Percentiles rank a stretch among this genome's conserved stretches.
These are phyloP conservation scores for Erithacus rubecula DNA, from an alignment of 2,797 vertebrate genomes.

Conservation along the genomic window DNA sequence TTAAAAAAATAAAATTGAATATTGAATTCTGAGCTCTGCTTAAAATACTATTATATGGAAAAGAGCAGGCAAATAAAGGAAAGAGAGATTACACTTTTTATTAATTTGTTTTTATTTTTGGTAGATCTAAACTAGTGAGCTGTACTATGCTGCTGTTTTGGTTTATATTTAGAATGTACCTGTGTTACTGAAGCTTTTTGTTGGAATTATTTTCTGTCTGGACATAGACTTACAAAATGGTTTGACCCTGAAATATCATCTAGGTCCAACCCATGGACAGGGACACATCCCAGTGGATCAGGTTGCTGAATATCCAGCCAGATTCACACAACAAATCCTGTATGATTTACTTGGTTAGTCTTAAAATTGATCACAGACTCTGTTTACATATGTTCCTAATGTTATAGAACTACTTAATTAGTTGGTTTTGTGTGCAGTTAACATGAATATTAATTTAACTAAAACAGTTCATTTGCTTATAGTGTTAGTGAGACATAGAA, in stretches of 20 bases:
- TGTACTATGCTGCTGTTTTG: neutral
- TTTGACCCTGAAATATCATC: neutral
- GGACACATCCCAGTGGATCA: neutral
- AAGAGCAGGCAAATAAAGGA: neutral
- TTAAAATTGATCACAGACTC: conserved; percentile 25
- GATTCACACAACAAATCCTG: neutral
- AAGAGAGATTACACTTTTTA: neutral
- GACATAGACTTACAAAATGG: neutral
- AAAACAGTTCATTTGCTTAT: conserved; percentile 42
- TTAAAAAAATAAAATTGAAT: neutral
- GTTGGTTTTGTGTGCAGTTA: conserved; percentile 44
- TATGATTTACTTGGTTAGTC: neutral
- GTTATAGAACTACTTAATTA: conserved; percentile 31
- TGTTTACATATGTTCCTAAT: conserved; percentile 17
- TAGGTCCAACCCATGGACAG: neutral
- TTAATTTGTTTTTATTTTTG: neutral
- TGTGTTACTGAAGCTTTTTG: neutral
- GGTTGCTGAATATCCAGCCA: neutral
- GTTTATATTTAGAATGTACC: conserved; percentile 2
- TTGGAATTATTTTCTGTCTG: neutral
- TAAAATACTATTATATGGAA: neutral
- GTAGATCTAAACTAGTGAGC: neutral
- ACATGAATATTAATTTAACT: conserved; percentile 34
- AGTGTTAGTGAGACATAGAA: conserved; percentile 12
- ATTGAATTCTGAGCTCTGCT: neutral